Evolutionary conservation across 2,797 vertebrate species (phyloP).

Genomic region (Myotis pilosus): DNA sequence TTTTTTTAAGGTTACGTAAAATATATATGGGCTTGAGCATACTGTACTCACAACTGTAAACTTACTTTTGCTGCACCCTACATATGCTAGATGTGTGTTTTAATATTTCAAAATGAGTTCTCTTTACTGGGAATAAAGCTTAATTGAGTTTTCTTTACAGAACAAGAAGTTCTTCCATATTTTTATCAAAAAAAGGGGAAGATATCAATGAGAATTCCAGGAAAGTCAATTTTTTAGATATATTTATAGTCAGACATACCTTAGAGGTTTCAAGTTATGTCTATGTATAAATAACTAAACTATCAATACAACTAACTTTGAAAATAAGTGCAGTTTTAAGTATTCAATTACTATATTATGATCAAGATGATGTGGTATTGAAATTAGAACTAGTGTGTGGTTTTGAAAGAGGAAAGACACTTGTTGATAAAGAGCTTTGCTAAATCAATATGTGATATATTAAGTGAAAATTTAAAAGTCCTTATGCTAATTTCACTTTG

Average conservation of each 20-base stretch:
- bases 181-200: neutral
- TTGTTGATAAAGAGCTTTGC: neutral
- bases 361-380: neutral
- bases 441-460: neutral
- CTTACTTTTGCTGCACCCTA: neutral
- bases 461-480: neutral
- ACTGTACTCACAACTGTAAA: neutral
- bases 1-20: constrained; percentile 1
- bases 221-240: neutral
- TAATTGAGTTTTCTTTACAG: neutral
- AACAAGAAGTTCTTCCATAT: neutral
- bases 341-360: neutral
- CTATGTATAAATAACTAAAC: neutral
- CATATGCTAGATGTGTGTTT: neutral
- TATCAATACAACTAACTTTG: neutral
- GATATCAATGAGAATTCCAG: neutral
- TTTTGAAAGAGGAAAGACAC: neutral
- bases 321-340: neutral
- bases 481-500: neutral
- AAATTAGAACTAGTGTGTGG: neutral
- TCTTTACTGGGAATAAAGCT: neutral
- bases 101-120: neutral
- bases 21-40: neutral
- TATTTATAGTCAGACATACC: neutral
- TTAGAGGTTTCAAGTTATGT: neutral